Conservation (phyloP, 2,113 vertebrate species). For the Tachysurus vachellii region DNA sequence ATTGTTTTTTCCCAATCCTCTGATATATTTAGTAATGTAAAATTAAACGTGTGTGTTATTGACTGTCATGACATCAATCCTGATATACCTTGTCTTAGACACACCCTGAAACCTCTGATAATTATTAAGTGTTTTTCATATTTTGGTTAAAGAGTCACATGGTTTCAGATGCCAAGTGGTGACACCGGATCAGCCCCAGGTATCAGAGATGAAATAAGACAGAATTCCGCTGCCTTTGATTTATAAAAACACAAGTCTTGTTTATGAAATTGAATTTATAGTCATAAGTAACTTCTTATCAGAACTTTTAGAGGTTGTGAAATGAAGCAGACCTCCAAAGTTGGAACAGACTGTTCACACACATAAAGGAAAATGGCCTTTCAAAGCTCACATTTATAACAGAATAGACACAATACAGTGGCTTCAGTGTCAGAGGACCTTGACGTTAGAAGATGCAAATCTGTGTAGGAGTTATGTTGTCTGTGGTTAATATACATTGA, state of each 20-base stretch:
- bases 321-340: background rate
- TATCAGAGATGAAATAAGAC: background rate
- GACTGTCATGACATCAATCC: background rate
- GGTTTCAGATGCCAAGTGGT: background rate
- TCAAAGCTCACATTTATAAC: background rate
- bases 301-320: background rate
- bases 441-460: conserved; percentile 4
- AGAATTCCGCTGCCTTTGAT: background rate
- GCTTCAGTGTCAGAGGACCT: background rate
- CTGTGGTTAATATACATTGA: conserved; percentile 6
- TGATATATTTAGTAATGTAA: background rate
- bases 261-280: background rate
- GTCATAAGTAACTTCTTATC: background rate
- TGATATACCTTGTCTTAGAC: background rate
- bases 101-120: background rate
- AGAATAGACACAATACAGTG: background rate
- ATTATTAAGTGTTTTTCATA: background rate
- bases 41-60: background rate
- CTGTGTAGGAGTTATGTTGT: background rate
- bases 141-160: background rate
- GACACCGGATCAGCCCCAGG: background rate
- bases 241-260: background rate
- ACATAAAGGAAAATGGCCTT: background rate
- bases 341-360: background rate
- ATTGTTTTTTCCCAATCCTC: background rate